Conservation (phyloP, 2,888 invertebrate genomes). For the Sinhomidia bicolor region DNA sequence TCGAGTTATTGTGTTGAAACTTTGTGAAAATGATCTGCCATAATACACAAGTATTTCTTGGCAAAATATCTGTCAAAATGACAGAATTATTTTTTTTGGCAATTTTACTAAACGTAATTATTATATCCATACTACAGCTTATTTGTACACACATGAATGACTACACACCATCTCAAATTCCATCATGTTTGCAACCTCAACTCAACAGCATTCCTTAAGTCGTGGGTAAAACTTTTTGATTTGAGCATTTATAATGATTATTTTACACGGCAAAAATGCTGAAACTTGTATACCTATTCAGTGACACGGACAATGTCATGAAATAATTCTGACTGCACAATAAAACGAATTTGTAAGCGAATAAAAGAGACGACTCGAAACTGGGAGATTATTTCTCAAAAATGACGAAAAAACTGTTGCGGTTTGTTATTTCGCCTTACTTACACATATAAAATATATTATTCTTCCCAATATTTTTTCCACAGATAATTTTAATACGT, state of each 20-base stretch:
- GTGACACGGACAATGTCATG: conserved; percentile 16
- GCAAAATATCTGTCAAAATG: background rate
- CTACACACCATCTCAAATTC: background rate
- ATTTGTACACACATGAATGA: too few relatives aligned
- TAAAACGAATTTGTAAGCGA: background rate
- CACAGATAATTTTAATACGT: background rate
- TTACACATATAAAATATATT: conserved; percentile 33
- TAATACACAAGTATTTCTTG: background rate
- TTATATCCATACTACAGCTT: too few relatives aligned
- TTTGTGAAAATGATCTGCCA: background rate
- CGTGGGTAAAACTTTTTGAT: too few relatives aligned
- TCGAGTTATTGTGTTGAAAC: conserved; percentile 5
- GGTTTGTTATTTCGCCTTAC: conserved; percentile 32
- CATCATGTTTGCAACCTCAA: background rate
- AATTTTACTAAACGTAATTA: too few relatives aligned
- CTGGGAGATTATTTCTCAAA: background rate
- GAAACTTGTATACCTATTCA: too few relatives aligned
- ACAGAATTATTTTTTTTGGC: background rate
- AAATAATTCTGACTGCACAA: conserved; percentile 15
- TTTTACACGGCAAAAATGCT: too few relatives aligned
- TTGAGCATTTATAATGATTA: background rate
- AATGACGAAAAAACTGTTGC: conserved; percentile 38
- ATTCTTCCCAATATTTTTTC: background rate
- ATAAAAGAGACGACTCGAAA: background rate
- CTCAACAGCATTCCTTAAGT: background rate